Evolutionary conservation across 92 coral and sea anemone species (phyloP).

Genomic region (Phenganax stokvisi): DNA sequence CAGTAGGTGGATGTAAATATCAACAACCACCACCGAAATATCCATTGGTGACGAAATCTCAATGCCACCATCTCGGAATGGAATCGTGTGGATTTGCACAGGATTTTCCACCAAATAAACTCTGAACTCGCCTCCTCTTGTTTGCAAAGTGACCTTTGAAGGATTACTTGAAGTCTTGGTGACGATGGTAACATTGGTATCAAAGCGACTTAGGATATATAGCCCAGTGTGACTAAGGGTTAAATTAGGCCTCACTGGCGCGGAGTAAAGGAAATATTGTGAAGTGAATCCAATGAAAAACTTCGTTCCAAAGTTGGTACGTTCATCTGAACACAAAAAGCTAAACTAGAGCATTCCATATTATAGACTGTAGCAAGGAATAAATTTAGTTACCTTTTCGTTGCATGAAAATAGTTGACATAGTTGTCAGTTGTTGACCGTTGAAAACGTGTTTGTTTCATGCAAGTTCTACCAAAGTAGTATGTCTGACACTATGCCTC

Average conservation of each 20-base stretch:
- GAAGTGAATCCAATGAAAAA: not conserved
- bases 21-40: not conserved
- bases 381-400: no score
- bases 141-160: not conserved
- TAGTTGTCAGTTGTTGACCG: no score
- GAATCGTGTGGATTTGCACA: not conserved
- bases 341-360: not conserved
- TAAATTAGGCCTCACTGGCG: no score
- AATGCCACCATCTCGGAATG: not conserved
- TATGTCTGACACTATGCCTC: no score
- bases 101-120: not conserved
- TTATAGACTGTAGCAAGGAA: no score
- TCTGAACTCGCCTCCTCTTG: not conserved
- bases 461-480: no score
- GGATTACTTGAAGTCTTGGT: not conserved
- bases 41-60: not conserved
- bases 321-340: conserved; percentile 23
- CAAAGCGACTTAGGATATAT: not conserved
- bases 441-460: no score
- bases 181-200: not conserved
- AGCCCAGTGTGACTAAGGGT: no score
- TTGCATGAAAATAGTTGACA: no score
- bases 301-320: not conserved
- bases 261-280: not conserved
- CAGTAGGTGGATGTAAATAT: not conserved